Evolutionary conservation across 2,113 vertebrate genomes (phyloP).

Genomic region (Lycocorax pyrrhopterus): DNA sequence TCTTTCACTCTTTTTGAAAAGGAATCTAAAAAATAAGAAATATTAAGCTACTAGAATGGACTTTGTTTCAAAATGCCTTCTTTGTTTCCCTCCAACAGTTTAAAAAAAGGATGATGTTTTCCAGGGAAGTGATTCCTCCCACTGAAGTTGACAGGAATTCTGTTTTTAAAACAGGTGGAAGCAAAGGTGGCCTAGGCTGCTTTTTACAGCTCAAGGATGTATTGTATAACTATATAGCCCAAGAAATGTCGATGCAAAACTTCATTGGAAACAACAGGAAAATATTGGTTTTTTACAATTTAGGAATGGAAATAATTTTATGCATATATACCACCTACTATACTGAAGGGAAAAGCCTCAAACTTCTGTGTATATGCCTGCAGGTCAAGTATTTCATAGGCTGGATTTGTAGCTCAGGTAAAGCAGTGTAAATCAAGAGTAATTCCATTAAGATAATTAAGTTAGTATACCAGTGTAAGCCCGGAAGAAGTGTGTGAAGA

Average conservation of each 20-base stretch:
- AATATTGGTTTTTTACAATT: conserved; percentile 18
- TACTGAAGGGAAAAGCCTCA: neutral
- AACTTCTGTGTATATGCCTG: neutral
- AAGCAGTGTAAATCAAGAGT: neutral
- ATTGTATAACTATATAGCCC: neutral
- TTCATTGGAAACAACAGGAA: neutral
- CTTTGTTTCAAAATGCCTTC: neutral
- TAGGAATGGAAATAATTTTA: conserved; percentile 24
- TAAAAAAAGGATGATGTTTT: neutral
- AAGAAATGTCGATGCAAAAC: neutral
- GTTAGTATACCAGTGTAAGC: conserved; percentile 14
- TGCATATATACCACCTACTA: neutral
- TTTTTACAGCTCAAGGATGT: neutral
- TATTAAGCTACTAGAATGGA: neutral
- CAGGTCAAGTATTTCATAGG: neutral
- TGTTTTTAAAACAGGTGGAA: neutral
- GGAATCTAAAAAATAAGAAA: neutral
- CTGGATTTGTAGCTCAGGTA: neutral
- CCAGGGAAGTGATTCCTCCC: neutral
- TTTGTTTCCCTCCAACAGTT: neutral
- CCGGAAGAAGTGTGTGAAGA: neutral
- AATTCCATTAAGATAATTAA: conserved; percentile 18
- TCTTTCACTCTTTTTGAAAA: neutral
- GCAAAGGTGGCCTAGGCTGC: neutral
- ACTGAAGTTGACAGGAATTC: neutral